Evolutionary conservation across 2,113 vertebrate genomes (phyloP).

Genomic region (Osmerus mordax): DNA sequence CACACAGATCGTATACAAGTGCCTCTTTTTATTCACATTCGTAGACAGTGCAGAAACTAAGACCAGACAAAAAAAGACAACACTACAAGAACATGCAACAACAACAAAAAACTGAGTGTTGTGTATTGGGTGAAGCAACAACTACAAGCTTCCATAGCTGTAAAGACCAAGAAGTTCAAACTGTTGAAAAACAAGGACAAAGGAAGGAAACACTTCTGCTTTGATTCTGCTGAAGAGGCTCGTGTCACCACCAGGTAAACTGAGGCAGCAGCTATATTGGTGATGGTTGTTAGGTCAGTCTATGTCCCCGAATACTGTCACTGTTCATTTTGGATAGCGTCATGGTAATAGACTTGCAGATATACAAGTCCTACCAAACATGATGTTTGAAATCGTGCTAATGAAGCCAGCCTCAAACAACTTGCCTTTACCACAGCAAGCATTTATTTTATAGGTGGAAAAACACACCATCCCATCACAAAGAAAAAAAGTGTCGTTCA

Average conservation of each 20-base stretch:
- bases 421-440: slow-evolving; percentile 23
- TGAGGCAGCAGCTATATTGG: not conserved
- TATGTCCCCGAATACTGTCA: slow-evolving; percentile 30
- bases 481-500: slow-evolving; percentile 11
- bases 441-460: not conserved
- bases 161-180: slow-evolving; percentile 43
- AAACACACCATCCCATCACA: not conserved
- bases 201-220: slow-evolving; percentile 15
- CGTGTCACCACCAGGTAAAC: not conserved
- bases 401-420: slow-evolving; percentile 15
- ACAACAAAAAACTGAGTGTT: slow-evolving; percentile 32
- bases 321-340: not conserved
- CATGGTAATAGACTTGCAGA: slow-evolving; percentile 18
- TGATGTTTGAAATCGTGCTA: slow-evolving; percentile 29
- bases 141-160: slow-evolving; percentile 26
- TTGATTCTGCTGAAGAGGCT: slow-evolving; percentile 25
- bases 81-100: slow-evolving; percentile 60
- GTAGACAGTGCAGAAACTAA: slow-evolving; percentile 62
- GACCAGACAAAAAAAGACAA: slow-evolving; percentile 51
- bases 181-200: slow-evolving; percentile 32
- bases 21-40: slow-evolving; percentile 74
- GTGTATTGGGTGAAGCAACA: slow-evolving; percentile 32
- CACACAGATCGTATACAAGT: slow-evolving; percentile 60
- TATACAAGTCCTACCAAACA: slow-evolving; percentile 6
- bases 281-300: slow-evolving; percentile 16